These are phyloP conservation scores for Autographa gamma DNA, from an alignment of 2,888 invertebrate genomes.

Conservation along the genomic window DNA sequence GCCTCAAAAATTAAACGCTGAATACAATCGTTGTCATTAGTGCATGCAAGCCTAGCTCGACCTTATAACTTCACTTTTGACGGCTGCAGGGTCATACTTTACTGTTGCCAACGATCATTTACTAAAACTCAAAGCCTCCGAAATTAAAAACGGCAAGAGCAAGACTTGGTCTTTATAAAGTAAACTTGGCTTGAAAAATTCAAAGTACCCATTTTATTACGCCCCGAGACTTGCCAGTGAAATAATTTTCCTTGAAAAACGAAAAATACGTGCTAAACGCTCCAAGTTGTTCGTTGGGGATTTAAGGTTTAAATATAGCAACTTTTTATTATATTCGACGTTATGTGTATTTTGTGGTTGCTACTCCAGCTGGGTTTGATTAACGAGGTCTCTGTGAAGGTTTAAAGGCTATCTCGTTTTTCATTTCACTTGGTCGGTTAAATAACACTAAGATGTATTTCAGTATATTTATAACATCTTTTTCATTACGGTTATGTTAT, in stretches of 20 bases:
- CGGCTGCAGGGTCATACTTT: background rate
- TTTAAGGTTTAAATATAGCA: slow-evolving; percentile 6
- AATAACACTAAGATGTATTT: background rate
- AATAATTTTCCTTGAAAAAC: slow-evolving; percentile 26
- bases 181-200: slow-evolving; percentile 27
- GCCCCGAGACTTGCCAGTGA: slow-evolving; percentile 8
- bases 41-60: background rate
- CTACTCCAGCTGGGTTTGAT: background rate
- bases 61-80: background rate
- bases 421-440: background rate
- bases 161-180: slow-evolving; percentile 14
- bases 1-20: background rate
- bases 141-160: slow-evolving; percentile 22
- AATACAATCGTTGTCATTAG: background rate
- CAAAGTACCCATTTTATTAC: slow-evolving; percentile 28
- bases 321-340: slow-evolving; percentile 11
- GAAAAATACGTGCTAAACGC: slow-evolving; percentile 27
- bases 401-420: background rate
- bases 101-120: background rate
- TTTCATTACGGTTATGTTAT: background rate
- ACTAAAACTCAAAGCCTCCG: slow-evolving; percentile 16
- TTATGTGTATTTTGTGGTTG: background rate
- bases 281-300: slow-evolving; percentile 13
- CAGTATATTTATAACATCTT: background rate
- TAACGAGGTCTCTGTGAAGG: background rate